These are phyloP conservation scores for Orgyia antiqua DNA, from an alignment of 2,888 invertebrate genomes.

Conservation along the genomic window DNA sequence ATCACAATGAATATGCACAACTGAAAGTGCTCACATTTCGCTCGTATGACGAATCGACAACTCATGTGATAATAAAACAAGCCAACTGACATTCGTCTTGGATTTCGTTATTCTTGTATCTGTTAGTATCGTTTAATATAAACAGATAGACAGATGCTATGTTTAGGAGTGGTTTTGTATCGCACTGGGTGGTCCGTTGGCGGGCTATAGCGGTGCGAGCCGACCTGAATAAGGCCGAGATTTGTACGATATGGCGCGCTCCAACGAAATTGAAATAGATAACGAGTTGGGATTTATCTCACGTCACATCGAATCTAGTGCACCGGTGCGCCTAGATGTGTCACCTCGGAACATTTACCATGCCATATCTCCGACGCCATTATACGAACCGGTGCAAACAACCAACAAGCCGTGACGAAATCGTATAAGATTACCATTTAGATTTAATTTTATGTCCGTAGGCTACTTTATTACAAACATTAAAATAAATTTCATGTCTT, in stretches of 20 bases:
- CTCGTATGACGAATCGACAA: constrained; percentile 6
- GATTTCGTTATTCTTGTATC: constrained; percentile 54
- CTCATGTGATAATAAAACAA: constrained; percentile 34
- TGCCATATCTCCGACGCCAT: constrained; percentile 34
- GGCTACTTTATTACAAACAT: constrained; percentile 25
- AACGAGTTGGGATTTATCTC: constrained; percentile 57
- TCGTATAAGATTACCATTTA: constrained; percentile 32
- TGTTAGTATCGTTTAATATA: constrained; percentile 53
- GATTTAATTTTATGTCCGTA: constrained; percentile 25
- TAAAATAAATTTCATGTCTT: constrained; percentile 26
- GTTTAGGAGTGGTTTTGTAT: constrained; percentile 59
- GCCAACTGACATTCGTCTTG: constrained; percentile 38
- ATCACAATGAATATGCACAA: constrained; percentile 32
- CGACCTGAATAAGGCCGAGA: constrained; percentile 66
- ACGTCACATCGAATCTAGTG: constrained; percentile 67
- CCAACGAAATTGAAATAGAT: constrained; percentile 70
- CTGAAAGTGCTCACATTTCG: constrained; percentile 19
- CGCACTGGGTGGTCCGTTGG: constrained; percentile 65
- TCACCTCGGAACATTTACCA: constrained; percentile 48
- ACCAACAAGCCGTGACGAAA: constrained; percentile 31
- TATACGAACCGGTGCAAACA: constrained; percentile 26
- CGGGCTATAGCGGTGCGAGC: constrained; percentile 40
- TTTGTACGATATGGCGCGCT: constrained; percentile 67
- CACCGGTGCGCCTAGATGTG: constrained; percentile 60
- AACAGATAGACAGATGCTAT: constrained; percentile 58